These are phyloP conservation scores for Pseudorhiza aurosa DNA, from an alignment of 30 jellyfish, hydroid and myxozoan genomes.

Conservation along the genomic window DNA sequence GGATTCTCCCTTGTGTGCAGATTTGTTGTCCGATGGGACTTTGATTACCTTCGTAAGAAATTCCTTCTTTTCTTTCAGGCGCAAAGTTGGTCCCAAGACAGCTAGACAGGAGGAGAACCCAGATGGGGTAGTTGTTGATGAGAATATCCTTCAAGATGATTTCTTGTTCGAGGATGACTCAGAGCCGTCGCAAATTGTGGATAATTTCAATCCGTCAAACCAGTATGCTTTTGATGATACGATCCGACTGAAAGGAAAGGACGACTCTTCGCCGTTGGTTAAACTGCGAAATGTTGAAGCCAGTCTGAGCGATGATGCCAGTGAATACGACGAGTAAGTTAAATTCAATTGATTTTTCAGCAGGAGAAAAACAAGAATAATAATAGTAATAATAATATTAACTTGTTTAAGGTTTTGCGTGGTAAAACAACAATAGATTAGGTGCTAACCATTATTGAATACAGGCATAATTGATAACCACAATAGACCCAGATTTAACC, in stretches of 20 bases:
- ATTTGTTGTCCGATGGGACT: too few relatives aligned
- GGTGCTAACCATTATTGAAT: too few relatives aligned
- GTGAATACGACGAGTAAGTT: slow-evolving; percentile 65
- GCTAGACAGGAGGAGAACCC: background rate
- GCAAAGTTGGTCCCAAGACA: too few relatives aligned
- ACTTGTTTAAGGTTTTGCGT: background rate
- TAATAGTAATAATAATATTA: background rate
- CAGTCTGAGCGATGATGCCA: slow-evolving; percentile 58
- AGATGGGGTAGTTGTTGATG: background rate
- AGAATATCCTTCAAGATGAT: slow-evolving; percentile 15
- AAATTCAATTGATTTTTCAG: too few relatives aligned
- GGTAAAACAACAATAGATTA: too few relatives aligned
- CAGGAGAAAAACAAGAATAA: too few relatives aligned
- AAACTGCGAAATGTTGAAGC: slow-evolving; percentile 16
- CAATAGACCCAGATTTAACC: too few relatives aligned
- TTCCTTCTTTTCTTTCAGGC: too few relatives aligned
- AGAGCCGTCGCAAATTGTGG: slow-evolving; percentile 28
- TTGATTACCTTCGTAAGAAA: too few relatives aligned
- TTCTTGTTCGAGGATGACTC: slow-evolving; percentile 45
- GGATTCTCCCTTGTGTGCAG: too few relatives aligned
- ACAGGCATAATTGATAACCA: too few relatives aligned
- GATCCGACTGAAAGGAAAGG: slow-evolving; percentile 36
- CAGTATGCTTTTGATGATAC: slow-evolving; percentile 49
- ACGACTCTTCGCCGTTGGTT: slow-evolving; percentile 25
- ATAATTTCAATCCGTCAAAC: slow-evolving; percentile 27